Conservation (phyloP, 2,797 vertebrate species). For the Muscicapa striata region DNA sequence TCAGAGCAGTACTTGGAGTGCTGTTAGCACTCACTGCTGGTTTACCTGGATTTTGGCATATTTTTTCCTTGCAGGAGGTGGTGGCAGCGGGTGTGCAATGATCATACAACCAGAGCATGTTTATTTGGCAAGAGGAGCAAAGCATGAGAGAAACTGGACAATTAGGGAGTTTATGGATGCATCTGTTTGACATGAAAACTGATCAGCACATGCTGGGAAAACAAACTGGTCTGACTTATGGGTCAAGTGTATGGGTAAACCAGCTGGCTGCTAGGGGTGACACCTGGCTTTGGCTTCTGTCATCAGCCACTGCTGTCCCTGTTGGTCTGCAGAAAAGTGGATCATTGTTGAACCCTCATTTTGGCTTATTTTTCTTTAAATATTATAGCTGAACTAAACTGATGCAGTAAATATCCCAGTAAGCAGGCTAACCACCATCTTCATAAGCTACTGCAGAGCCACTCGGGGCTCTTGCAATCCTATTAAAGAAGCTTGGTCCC, state of each 20-base stretch:
- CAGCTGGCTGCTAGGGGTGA: background rate
- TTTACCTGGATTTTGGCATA: background rate
- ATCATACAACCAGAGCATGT: background rate
- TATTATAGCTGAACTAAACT: background rate
- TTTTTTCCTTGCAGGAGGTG: background rate
- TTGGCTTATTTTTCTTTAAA: background rate
- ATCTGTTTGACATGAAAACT: background rate
- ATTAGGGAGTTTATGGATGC: background rate
- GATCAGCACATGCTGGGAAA: background rate
- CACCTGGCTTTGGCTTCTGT: background rate
- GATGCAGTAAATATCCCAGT: background rate
- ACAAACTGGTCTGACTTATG: background rate
- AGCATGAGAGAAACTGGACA: background rate
- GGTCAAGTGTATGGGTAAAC: no score
- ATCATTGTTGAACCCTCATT: background rate
- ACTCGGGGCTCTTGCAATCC: background rate
- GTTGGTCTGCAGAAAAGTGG: background rate
- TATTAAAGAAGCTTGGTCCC: background rate
- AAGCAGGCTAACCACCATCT: background rate
- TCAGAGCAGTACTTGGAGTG: background rate
- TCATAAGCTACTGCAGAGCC: background rate
- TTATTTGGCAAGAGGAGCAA: background rate
- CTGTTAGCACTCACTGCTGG: background rate
- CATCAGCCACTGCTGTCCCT: rapidly evolving
- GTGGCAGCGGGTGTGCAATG: background rate